Percentiles rank a stretch among this genome's conserved stretches.
Conservation (phyloP, 2,797 vertebrate genomes). For the Hyperoplus lanceolatus region DNA sequence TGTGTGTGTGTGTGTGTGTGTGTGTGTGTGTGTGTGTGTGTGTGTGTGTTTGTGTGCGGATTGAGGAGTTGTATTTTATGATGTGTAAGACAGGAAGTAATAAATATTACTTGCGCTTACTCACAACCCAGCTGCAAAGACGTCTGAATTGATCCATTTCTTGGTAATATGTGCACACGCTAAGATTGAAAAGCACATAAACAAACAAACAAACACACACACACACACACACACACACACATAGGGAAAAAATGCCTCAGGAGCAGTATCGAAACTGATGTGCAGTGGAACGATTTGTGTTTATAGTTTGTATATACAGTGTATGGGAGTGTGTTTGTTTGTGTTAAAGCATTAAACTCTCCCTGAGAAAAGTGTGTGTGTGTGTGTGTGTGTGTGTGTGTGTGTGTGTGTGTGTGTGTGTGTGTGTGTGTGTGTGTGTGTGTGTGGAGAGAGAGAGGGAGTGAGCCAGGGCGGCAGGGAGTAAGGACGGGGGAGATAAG, state of each 20-base stretch:
- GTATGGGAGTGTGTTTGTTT: constrained; percentile 31
- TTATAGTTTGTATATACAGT: constrained; percentile 34
- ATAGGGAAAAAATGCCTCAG: constrained; percentile 43
- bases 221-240: constrained; percentile 14
- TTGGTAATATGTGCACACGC: constrained; percentile 60
- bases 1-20: constrained; percentile 30
- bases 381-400: constrained; percentile 15
- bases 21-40: constrained; percentile 25
- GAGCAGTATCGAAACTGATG: constrained; percentile 55
- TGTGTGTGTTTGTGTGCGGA: neutral
- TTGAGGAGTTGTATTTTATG: constrained; percentile 75
- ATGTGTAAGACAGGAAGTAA: constrained; percentile 72
- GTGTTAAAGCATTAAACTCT: constrained; percentile 49
- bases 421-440: constrained; percentile 27
- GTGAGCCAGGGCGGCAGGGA: constrained; percentile 37
- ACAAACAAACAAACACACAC: neutral
- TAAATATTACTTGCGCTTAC: constrained; percentile 79
- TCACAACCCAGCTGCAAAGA: constrained; percentile 76
- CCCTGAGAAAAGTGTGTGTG: constrained; percentile 51
- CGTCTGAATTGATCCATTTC: constrained; percentile 75
- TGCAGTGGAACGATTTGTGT: constrained; percentile 37
- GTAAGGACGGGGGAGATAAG: constrained; percentile 69
- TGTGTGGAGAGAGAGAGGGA: neutral
- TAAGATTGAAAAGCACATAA: constrained; percentile 44
- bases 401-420: neutral